Conservation (phyloP, 1,140 invertebrate species). For the Panagrolaimus sp. region DNA sequence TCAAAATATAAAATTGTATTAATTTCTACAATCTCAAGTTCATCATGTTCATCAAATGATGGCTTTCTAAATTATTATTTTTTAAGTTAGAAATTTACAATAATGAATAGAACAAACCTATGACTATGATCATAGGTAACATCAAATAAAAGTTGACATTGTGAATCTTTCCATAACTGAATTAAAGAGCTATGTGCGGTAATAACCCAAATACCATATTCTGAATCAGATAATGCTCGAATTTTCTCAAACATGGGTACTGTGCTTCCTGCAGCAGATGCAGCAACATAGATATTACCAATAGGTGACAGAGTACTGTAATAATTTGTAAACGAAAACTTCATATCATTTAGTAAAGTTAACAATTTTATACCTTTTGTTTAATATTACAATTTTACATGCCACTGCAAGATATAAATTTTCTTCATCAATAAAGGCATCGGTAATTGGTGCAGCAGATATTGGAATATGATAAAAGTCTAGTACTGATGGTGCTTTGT, state of each 20-base stretch:
- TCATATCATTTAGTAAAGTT: not conserved
- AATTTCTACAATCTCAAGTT: constrained; percentile 59
- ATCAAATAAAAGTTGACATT: constrained; percentile 63
- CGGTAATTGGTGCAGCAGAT: constrained; percentile 61
- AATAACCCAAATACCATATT: constrained; percentile 62
- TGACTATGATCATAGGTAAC: constrained; percentile 60
- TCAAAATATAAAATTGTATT: constrained; percentile 60
- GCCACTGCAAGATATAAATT: constrained; percentile 62
- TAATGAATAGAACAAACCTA: constrained; percentile 55
- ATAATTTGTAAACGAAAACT: not conserved
- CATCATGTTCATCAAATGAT: constrained; percentile 49
- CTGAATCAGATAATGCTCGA: constrained; percentile 38
- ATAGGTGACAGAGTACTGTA: constrained; percentile 60
- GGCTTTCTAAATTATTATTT: constrained; percentile 32
- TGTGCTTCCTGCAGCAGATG: constrained; percentile 47
- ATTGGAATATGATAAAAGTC: constrained; percentile 63
- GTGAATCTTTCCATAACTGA: constrained; percentile 62
- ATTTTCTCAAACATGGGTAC: constrained; percentile 56
- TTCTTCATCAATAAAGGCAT: constrained; percentile 58
- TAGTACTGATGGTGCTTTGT: constrained; percentile 7
- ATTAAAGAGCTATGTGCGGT: constrained; percentile 62
- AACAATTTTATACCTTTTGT: constrained; percentile 59
- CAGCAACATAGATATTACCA: constrained; percentile 61
- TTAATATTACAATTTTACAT: constrained; percentile 61
- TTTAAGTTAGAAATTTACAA: not conserved